Percentiles rank a stretch among this genome's conserved stretches.
Evolutionary conservation across 1,140 invertebrate species (phyloP).

Genomic region (Periplaneta americana): DNA sequence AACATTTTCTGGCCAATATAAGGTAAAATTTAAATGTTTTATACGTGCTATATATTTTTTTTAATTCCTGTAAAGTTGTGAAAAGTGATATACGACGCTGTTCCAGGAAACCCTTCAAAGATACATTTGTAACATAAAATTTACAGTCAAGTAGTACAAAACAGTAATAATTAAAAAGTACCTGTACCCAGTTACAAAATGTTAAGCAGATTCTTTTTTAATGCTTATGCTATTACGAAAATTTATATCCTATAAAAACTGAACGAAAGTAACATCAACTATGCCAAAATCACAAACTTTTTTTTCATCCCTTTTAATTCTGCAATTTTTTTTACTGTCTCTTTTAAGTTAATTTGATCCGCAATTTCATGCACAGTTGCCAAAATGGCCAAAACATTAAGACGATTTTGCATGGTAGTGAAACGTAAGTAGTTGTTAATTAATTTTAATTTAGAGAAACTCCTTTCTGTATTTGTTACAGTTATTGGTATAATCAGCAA

Average conservation of each 20-base stretch:
- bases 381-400: conserved; percentile 4
- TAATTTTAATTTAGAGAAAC: too few relatives aligned
- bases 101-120: too few relatives aligned
- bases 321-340: conserved; percentile 39
- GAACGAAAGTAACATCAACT: not conserved
- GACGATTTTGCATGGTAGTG: not conserved
- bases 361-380: not conserved
- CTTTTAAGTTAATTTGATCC: not conserved
- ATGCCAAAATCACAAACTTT: not conserved
- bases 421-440: not conserved
- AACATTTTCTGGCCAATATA: too few relatives aligned
- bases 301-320: conserved; percentile 31
- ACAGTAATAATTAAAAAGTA: not conserved
- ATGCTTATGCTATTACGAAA: not conserved
- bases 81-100: too few relatives aligned
- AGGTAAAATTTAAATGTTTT: too few relatives aligned
- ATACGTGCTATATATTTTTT: too few relatives aligned
- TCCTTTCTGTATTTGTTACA: not conserved
- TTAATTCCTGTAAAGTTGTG: too few relatives aligned
- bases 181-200: not conserved
- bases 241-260: not conserved
- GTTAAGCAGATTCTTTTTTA: not conserved
- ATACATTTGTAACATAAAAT: not conserved
- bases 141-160: not conserved
- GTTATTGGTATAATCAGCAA: not conserved